Conservation (phyloP, 1,140 invertebrate genomes). For the Drosophila santomea region DNA sequence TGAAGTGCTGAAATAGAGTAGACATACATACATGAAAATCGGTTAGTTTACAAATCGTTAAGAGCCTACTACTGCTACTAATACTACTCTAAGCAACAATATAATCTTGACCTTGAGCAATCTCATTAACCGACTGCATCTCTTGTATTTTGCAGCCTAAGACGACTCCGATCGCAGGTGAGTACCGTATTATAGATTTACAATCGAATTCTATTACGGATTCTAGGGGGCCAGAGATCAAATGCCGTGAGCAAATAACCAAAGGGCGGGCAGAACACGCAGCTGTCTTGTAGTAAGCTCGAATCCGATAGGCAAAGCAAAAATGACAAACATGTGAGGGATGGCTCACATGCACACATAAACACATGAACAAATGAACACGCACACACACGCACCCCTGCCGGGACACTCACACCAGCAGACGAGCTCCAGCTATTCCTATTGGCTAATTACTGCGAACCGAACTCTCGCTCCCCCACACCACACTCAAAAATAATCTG, state of each 20-base stretch:
- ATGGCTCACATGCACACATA: constrained; percentile 16
- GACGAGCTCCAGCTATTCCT: constrained; percentile 71
- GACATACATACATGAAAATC: no score
- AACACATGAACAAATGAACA: background rate
- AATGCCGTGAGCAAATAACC: background rate
- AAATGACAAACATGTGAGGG: constrained; percentile 27
- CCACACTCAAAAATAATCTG: constrained; percentile 64
- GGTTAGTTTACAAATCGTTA: no score
- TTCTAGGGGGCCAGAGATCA: background rate
- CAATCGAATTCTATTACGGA: background rate
- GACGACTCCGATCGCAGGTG: background rate
- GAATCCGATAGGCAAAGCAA: constrained; percentile 23
- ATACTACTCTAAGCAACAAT: no score
- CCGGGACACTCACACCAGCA: constrained; percentile 53
- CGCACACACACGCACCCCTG: constrained; percentile 26
- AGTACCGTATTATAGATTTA: background rate
- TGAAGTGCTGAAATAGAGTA: background rate
- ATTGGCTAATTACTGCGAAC: constrained; percentile 75
- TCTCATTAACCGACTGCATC: background rate
- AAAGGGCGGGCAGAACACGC: constrained; percentile 1
- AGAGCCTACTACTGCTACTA: no score
- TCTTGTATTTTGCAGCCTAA: background rate
- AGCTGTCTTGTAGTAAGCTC: constrained; percentile 22
- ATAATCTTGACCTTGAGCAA: background rate
- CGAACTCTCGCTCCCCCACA: constrained; percentile 12